Base-by-base conservation (phyloP, 2,797 vertebrate genomes). In the Balearica regulorum region DNA sequence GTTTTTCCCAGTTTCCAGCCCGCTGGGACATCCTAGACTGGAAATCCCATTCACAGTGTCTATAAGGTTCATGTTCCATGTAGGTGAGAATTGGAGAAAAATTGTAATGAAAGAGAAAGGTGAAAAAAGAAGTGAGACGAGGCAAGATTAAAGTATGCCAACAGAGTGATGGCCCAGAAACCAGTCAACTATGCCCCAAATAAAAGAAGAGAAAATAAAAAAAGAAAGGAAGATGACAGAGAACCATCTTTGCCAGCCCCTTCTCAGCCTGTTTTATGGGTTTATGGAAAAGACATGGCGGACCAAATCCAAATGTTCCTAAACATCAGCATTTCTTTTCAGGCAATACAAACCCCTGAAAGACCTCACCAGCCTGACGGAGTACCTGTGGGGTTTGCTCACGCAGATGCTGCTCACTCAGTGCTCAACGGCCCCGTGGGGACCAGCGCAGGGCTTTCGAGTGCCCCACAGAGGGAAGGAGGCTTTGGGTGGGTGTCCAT, bases 371-470 rank as follows among this genome's bases (percentile, higher is more conserved):
- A 68, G 48, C 35, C 28, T 53, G 44, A 46, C 10, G 13, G 54
- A 54, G 28, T 10, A 44, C 28, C 33, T 5, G 1, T 14, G 18
- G 29, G 11, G 6, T 60, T 83, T 91, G 68, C 13, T 72, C 37
- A 31, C 0, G 0, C 2, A 2, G 19, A 6, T 0, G 0, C 39
- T 76, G 20, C 31, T 79, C 58, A n/a, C 41, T 48, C 31, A 39
- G 35, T 8, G 6, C 26, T 46, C 16, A 1, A 16, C 2, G 5
- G 16, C 37, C 41, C 37, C 6, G 1, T 0, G 1, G 51, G 10
- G 21, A 44, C 18, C 31, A 48, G 11, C 5, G 7, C 46, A 33
- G 31, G 25, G 18, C 13, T 85, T 80, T 77, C 8, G 3, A 15
- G 39, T 78, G 29, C 55, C 48, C 53, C 15, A 6, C 2, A 2